Base-by-base conservation (phyloP, 1,140 invertebrate species). In the Centruroides vittatus region DNA sequence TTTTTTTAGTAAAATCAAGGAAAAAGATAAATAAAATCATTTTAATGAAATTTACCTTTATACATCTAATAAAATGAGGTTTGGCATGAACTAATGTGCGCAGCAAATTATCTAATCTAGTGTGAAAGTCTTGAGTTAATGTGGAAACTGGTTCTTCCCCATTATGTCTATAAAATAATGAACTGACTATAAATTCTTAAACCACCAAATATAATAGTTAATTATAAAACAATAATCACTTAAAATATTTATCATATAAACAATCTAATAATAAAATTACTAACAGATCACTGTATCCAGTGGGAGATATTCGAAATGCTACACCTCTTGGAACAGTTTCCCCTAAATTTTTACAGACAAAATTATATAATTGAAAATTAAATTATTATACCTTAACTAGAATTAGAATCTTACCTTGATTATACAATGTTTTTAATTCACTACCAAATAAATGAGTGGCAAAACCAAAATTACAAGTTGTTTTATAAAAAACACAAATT, bases 91-190 rank as follows among this genome's bases (percentile, higher is more conserved):
- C 89, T 63, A 95, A 73, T 36, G 90, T 94, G 62, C 91, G 79
- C 65, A 95, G 75, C 64, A 96, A 76, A 77, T 94, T 94, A 74
- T 95, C 91, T 55, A 96, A 77, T 49, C 91, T 80, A 50, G 88
- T 93, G 73, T 94, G 91, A 70, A 95, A 96, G 76, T 96, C 93
- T 79, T 93, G 89, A 47, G 91, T 93, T 49, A 95, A 78, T 8
- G 90, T 93, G 11, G 89, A 90, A 47, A 89, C 86, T 6, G 88
- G 86, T 72, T 91, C 88, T 73, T 88, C 86, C 1, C 86, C 87
- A 74, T 90, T 90, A 61, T 89, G 78, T 62, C 82, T 84, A 63
- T 35, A 47, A 41, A 41, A 41, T 41, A 6, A 41, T 41, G 41
- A 41, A 6, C 41, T 23, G 23, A 23, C 23, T 23, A 23, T 23